A percentile compares a stretch with the other conserved stretches of the same genome.
These are phyloP conservation scores for Pheosia gnoma DNA, from an alignment of 2,888 invertebrate species.

Conservation along the genomic window DNA sequence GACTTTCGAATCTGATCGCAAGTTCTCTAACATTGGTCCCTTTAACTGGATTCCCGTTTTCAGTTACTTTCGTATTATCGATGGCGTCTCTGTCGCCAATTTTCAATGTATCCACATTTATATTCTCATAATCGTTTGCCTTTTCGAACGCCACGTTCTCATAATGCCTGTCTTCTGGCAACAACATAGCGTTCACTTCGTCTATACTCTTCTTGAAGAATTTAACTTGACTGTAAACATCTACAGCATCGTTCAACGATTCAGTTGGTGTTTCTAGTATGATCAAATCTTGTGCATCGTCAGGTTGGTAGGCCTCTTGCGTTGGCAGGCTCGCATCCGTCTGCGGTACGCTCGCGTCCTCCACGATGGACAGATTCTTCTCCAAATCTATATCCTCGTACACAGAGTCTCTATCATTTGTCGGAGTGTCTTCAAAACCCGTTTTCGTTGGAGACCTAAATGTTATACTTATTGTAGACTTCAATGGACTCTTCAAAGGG, in stretches of 20 bases:
- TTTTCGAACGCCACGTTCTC: conserved; percentile 64
- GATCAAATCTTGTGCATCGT: conserved; percentile 66
- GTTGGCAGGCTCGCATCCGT: conserved; percentile 83
- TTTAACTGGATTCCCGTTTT: conserved; percentile 66
- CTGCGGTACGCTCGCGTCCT: conserved; percentile 82
- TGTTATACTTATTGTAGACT: conserved; percentile 89
- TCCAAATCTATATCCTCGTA: conserved; percentile 85
- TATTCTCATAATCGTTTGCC: conserved; percentile 68
- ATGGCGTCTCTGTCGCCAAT: conserved; percentile 65
- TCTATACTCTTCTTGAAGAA: conserved; percentile 89
- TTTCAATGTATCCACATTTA: conserved; percentile 64
- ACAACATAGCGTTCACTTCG: conserved; percentile 87
- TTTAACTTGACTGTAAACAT: conserved; percentile 90
- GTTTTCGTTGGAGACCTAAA: conserved; percentile 86
- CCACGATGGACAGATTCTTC: conserved; percentile 78
- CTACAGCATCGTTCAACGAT: conserved; percentile 57
- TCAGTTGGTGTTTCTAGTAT: conserved; percentile 85
- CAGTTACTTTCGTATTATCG: conserved; percentile 44
- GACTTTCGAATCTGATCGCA: conserved; percentile 86
- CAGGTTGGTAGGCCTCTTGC: conserved; percentile 83
- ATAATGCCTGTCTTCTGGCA: conserved; percentile 58
- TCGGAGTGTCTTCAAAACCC: conserved; percentile 76
- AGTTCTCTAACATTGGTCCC: conserved; percentile 84
- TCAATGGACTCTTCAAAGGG: conserved; percentile 83
- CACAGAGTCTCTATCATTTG: conserved; percentile 78